A percentile compares a stretch with the other conserved stretches of the same genome.
phyloP scores from a whole-genome alignment of 2,113 vertebrate genomes.

The Sinocyclocheilus anshuiensis region DNA sequence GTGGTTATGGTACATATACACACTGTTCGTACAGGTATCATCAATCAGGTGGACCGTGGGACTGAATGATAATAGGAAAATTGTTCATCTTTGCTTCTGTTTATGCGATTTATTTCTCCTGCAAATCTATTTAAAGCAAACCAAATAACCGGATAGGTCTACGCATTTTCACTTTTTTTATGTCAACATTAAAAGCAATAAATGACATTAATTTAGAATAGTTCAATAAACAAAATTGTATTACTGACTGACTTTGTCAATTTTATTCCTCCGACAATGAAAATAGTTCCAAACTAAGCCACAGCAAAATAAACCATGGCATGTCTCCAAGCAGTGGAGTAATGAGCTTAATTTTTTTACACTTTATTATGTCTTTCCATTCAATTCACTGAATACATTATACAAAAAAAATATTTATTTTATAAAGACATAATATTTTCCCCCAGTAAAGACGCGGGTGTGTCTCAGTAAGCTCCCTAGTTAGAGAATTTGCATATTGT shows the following conservation, averaged over 20 bases:
- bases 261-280: too few species aligned
- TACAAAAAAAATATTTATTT: too few species aligned
- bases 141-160: background rate
- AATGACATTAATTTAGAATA: background rate
- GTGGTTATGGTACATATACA: conserved; percentile 73
- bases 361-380: too few species aligned
- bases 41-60: conserved; percentile 54
- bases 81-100: conserved; percentile 15
- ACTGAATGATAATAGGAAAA: conserved; percentile 19
- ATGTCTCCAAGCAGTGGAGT: background rate
- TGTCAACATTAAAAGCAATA: background rate
- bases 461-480: background rate
- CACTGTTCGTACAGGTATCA: conserved; percentile 74
- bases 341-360: background rate
- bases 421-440: background rate
- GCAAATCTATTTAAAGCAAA: conserved; percentile 7
- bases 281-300: too few species aligned
- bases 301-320: too few species aligned
- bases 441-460: background rate
- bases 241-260: background rate
- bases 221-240: background rate
- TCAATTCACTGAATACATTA: too few species aligned
- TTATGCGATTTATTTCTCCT: background rate
- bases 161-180: background rate
- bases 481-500: background rate